These are phyloP conservation scores for Cosmorhoe ocellata DNA, from an alignment of 2,888 invertebrate species.

Conservation along the genomic window DNA sequence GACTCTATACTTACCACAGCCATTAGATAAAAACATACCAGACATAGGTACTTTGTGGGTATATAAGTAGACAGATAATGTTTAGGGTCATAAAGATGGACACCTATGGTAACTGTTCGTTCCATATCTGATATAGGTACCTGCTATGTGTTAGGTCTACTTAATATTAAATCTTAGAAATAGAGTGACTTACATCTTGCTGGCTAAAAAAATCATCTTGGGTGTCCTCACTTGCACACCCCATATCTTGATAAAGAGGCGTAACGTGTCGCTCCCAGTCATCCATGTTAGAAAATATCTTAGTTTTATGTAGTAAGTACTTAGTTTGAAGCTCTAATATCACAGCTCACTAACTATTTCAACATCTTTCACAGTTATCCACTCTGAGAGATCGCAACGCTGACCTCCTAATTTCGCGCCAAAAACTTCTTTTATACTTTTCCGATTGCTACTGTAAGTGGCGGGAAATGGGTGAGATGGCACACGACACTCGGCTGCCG, in stretches of 20 bases:
- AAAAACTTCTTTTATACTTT: constrained; percentile 68
- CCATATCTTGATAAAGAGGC: constrained; percentile 83
- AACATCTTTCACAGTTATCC: constrained; percentile 54
- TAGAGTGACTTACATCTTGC: constrained; percentile 78
- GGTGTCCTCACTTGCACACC: constrained; percentile 77
- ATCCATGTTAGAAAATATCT: constrained; percentile 70
- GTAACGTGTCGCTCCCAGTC: constrained; percentile 84
- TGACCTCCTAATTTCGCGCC: constrained; percentile 71
- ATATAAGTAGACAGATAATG: no score
- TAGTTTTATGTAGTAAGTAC: constrained; percentile 41
- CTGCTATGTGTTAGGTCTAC: no score
- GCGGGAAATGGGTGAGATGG: constrained; percentile 72
- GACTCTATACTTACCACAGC: no score
- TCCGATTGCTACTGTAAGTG: constrained; percentile 58
- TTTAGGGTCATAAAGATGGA: no score
- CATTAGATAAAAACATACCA: no score
- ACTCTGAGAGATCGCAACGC: constrained; percentile 39
- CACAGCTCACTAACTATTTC: constrained; percentile 67
- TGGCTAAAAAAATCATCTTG: constrained; percentile 83
- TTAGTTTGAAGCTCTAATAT: constrained; percentile 52
- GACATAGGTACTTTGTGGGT: no score
- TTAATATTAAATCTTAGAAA: neutral
- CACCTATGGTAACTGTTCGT: no score
- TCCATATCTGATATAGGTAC: no score
- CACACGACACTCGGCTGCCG: constrained; percentile 72